Base-by-base conservation (phyloP, 35 echinoderm and acorn worm genomes). In the Lytechinus variegatus region DNA sequence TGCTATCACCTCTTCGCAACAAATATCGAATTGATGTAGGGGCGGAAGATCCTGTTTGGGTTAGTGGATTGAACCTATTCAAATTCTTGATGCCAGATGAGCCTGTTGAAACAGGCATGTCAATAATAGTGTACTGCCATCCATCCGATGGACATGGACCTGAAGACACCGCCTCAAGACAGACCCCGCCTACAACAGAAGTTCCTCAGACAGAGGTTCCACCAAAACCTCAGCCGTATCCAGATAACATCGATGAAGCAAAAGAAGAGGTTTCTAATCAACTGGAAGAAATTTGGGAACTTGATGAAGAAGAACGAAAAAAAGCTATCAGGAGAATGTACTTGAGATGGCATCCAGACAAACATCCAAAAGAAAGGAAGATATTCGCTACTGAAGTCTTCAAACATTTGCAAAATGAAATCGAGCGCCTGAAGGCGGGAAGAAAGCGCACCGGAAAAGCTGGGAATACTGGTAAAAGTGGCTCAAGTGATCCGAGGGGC, bases 291-390 rank as follows among this genome's bases (percentile, higher is more conserved):
- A 89, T 87, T 6, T 95, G 89, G 24, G 9, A 54, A 51, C 14
- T 96, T 9, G 94, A 94, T 44, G 93, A 94, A 92, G 16, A 24
- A 16, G 94, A 96, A 54, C 86, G 94, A 27, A 96, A 92, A n/a
- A 94, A 87, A 55, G 96, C 94, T 28, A 24, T 96, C 54, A 52
- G 52, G 27, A 87, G 96, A 13, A 55, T 96, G 0, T 95, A 54
- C 29, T 89, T 61, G 54, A 96, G 52, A 79, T 96, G 96, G 96
- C 96, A 96, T 33, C 96, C 96, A 6, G 96, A 96, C 55, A 96
- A 96, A 56, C 88, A 96, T 55, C 94, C 96, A 24, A 24, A 29
- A 9, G 87, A 86, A 66, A 54, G 88, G 52, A 91, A 61, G 4
- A 14, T 61, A 9, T 71, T 94, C 27, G 86, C 56, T 19, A 95